phyloP scores from a whole-genome alignment of 2,888 invertebrate species.

The Blastobasis lacticolella region DNA sequence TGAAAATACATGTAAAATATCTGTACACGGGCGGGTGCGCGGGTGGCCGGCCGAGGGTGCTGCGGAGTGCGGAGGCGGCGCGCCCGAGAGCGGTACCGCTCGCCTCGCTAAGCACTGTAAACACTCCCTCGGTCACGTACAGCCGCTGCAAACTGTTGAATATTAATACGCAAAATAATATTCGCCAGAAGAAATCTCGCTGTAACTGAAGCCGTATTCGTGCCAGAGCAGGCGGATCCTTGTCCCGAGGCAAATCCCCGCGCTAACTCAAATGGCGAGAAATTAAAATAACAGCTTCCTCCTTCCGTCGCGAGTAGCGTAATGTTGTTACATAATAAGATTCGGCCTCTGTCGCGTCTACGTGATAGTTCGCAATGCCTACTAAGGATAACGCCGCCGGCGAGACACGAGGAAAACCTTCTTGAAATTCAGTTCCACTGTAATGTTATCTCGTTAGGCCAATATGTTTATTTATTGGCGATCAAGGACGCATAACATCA shows the following conservation, averaged over 20 bases:
- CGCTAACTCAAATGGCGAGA: constrained; percentile 18
- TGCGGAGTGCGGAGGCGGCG: constrained; percentile 20
- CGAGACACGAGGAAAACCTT: no score
- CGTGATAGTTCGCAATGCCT: not conserved
- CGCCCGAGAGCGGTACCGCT: constrained; percentile 30
- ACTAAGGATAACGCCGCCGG: no score
- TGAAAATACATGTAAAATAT: no score
- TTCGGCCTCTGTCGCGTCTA: constrained; percentile 7
- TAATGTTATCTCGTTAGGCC: no score
- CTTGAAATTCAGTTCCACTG: no score
- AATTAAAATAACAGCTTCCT: constrained; percentile 20
- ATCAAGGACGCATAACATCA: no score
- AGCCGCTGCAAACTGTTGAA: constrained; percentile 62
- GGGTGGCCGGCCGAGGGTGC: constrained; percentile 7
- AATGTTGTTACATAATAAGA: constrained; percentile 10
- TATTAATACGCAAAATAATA: constrained; percentile 62
- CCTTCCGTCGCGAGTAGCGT: constrained; percentile 10
- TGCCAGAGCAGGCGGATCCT: constrained; percentile 33
- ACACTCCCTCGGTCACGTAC: constrained; percentile 65
- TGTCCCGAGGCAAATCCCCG: constrained; percentile 16
- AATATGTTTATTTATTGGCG: no score
- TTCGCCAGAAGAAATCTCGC: constrained; percentile 41
- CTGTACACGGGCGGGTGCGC: no score
- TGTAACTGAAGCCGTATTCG: constrained; percentile 32
- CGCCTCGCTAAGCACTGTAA: constrained; percentile 65